Evolutionary conservation across 2,888 invertebrate species (phyloP), one percentile per base, ranked within the genome.

Genomic region (Drosophila nr. medialis): DNA sequence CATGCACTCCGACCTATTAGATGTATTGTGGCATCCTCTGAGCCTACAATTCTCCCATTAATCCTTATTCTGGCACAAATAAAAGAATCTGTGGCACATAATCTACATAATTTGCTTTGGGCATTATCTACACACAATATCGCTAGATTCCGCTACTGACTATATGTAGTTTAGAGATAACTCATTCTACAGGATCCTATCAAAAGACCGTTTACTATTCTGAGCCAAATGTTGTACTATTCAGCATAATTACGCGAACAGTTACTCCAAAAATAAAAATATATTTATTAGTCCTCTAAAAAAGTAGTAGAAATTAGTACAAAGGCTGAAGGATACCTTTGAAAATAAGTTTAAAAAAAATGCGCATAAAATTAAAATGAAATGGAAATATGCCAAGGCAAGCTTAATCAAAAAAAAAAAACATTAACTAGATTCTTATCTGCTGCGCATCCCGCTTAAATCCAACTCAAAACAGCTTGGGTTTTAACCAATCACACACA

Each of bases 361-460:
- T 7, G 15, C 45, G 4, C 15, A 15, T 15, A 7, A 45, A 15
- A 8, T 45, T 24, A 2, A 8, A 29, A 1, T 3, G 29, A 50
- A 49, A n/a, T 30, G 4, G 6, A 51, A 13, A 7, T n/a, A n/a
- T n/a, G n/a, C n/a, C n/a, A n/a, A n/a, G n/a, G n/a, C n/a, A 30
- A 30, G n/a, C 30, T 32, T 53, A 53, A 53, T 8, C 32, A 53
- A 21, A 0, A 24, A 30, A 24, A 30, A 2, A 15, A 51, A 21
- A 21, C 2, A 32, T 15, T 34, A 8, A 27, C 18, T 15, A 15
- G 13, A 45, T 15, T 45, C 45, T 45, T 45, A 45, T 45, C 45
- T 24, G 45, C 21, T 54, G 54, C 54, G 36, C 54, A 36, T 54
- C 27, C 36, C 36, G 36, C 54, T 36, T 27, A 27, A 53, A 54